Percentiles rank a stretch among this genome's conserved stretches.
phyloP scores from a whole-genome alignment of 2,113 vertebrate genomes.

The Lichenostomus cassidix region DNA sequence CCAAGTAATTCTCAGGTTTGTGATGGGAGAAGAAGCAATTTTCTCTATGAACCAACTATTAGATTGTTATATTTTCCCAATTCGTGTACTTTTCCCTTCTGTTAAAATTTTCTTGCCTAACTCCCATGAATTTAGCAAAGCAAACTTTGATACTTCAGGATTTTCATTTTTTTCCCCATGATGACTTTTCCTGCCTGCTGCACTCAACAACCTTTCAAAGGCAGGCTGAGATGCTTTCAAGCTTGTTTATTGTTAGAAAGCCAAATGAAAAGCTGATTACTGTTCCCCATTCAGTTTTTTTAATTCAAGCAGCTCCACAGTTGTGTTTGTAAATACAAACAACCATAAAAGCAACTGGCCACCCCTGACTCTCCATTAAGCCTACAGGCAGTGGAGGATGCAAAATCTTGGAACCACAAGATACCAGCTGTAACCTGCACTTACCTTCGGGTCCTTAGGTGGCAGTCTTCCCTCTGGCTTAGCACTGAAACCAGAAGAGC shows the following conservation, averaged over 20 bases:
- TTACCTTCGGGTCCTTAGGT: conserved; percentile 33
- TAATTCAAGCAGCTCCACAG: not conserved
- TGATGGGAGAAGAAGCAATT: not conserved
- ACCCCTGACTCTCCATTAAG: not conserved
- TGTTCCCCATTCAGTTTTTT: not conserved
- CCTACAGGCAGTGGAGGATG: not conserved
- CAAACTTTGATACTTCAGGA: conserved; percentile 1
- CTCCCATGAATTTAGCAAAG: conserved; percentile 32
- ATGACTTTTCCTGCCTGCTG: not conserved
- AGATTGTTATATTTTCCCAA: not conserved
- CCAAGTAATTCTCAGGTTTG: conserved; percentile 2
- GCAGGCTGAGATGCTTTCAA: not conserved
- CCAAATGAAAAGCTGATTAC: conserved; percentile 2
- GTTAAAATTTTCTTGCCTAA: not conserved
- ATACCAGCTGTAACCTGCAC: not conserved
- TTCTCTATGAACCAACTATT: not conserved
- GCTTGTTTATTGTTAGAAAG: not conserved
- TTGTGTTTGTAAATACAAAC: not conserved
- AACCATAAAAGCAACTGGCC: not conserved
- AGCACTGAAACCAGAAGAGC: not conserved
- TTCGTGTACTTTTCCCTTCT: not conserved
- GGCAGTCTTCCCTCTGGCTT: conserved; percentile 48
- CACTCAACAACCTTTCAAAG: not conserved
- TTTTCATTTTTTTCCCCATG: not conserved
- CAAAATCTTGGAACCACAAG: not conserved